Evolutionary conservation across 2,888 invertebrate genomes (phyloP), one percentile per base, ranked within the genome.

Genomic region (Platycheirus albimanus): DNA sequence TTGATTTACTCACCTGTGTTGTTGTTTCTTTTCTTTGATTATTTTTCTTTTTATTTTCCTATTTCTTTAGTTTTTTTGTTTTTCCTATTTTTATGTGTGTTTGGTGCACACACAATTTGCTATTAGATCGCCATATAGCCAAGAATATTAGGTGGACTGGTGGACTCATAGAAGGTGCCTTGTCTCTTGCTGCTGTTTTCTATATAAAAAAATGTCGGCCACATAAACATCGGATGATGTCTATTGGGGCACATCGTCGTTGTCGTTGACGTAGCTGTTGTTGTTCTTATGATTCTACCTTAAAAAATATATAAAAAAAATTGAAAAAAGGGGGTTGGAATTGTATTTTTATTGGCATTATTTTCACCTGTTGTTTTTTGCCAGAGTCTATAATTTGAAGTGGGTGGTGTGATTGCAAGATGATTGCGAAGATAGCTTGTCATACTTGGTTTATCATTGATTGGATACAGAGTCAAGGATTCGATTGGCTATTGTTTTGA

Each of bases 1-100:
- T 83, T 83, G 77, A 77, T 83, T 77, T 78, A 58, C 72, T 64
- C 77, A 72, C 63, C 66, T 76, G 49, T 47, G 54, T n/a, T 61
- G 61, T 61, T 52, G 30, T 56, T 63, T 38, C 15, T 58, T 33
- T 3, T 33, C 41, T 52, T 38, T 54, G 17, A n/a, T n/a, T 41
- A 33, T 49, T 54, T 36, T 54, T 38, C 43, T 38, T 33, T 24
- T 41, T 24, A 24, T 52, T 36, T 51, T 79, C 6, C 24, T 24
- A 6, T 3, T n/a, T 67, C 10, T 28, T 47, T 63, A 38, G 45
- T 67, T 66, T 45, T 75, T 71, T 33, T 33, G 19, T 47, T 63
- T 38, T 41, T 63, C 61, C 36, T 75, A 61, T 33, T 33, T 70
- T 54, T 64, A 17, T 64, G 51, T 74, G 49, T 71, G n/a, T 52